Evolutionary conservation across 2,888 invertebrate genomes (phyloP).

Genomic region (Muschampia plurimacula): DNA sequence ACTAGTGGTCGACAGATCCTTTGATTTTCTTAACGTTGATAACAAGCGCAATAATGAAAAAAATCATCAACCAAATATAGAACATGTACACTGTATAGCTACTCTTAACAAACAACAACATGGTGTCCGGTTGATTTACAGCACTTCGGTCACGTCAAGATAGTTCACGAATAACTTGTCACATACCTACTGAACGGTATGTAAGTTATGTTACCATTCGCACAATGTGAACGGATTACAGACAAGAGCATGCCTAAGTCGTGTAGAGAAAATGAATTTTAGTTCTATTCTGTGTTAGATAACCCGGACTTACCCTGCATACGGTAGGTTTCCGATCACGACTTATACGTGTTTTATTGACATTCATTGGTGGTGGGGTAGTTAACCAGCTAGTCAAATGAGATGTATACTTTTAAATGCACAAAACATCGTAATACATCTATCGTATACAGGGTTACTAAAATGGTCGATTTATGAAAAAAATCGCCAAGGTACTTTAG

Average conservation of each 20-base stretch:
- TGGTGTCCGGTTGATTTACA: constrained; percentile 14
- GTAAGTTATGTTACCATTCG: constrained; percentile 7
- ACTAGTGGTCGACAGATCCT: too few species aligned
- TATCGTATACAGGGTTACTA: too few species aligned
- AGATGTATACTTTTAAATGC: too few species aligned
- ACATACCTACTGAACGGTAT: constrained; percentile 5
- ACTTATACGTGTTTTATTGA: not conserved
- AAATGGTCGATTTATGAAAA: too few species aligned
- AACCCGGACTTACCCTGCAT: not conserved
- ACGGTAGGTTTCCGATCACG: constrained; percentile 10
- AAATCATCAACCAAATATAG: not conserved
- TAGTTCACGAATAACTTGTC: constrained; percentile 18
- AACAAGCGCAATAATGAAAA: too few species aligned
- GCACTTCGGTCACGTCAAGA: constrained; percentile 11
- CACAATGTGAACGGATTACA: constrained; percentile 3
- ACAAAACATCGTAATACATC: too few species aligned
- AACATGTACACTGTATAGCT: not conserved
- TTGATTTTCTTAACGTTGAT: too few species aligned
- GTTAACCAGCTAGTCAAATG: too few species aligned
- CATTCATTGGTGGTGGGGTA: too few species aligned
- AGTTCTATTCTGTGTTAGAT: constrained; percentile 2
- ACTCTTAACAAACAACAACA: not conserved
- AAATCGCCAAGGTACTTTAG: too few species aligned
- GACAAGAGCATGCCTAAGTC: constrained; percentile 4
- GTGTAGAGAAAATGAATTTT: constrained; percentile 16